phyloP scores from a whole-genome alignment of 2,888 invertebrate genomes.

The Metellina segmentata region DNA sequence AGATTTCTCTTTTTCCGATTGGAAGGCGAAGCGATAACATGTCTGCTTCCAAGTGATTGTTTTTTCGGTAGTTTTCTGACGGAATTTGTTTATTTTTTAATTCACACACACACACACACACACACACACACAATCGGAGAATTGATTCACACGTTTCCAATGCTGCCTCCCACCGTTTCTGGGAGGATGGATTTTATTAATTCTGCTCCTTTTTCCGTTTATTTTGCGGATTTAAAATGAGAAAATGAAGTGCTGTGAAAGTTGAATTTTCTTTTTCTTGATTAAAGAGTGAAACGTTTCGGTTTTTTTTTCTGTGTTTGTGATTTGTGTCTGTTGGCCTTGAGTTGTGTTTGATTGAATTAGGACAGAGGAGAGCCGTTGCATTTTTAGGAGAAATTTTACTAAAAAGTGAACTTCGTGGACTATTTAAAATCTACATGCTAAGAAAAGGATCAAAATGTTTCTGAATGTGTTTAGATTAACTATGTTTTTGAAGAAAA shows the following conservation, averaged over 20 bases:
- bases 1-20: not conserved
- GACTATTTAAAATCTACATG: too few species aligned
- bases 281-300: not conserved
- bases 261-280: not conserved
- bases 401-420: too few species aligned
- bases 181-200: not conserved
- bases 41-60: not conserved
- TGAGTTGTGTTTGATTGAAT: too few species aligned
- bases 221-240: not conserved
- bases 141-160: not conserved
- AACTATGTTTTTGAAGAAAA: too few species aligned
- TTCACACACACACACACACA: too few species aligned
- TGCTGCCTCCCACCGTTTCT: not conserved
- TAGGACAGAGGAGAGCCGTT: too few species aligned
- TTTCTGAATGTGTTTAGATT: too few species aligned
- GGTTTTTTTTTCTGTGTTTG: not conserved
- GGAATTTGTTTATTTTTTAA: not conserved
- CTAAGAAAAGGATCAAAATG: too few species aligned
- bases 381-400: too few species aligned
- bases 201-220: not conserved
- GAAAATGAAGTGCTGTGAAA: not conserved
- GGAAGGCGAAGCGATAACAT: not conserved
- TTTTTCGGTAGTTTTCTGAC: not conserved
- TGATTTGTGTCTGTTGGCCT: too few species aligned
- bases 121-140: too few species aligned